Conservation (phyloP, 2,888 invertebrate genomes). For the Macaria liturata region DNA sequence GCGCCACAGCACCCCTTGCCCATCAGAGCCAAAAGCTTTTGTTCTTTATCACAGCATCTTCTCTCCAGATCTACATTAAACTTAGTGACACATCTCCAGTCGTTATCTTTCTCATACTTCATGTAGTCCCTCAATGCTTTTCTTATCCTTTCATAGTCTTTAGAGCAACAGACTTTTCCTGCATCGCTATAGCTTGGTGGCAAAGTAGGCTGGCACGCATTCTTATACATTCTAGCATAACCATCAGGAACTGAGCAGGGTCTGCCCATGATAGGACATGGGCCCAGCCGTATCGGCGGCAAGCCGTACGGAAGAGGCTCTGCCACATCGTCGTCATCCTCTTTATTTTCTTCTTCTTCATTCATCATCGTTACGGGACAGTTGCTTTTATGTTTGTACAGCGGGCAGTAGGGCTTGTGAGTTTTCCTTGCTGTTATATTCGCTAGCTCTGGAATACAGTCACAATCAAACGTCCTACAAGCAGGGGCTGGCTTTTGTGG, state of each 20-base stretch:
- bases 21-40: conserved; percentile 55
- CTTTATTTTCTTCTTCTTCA: conserved; percentile 61
- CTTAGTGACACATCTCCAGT: conserved; percentile 67
- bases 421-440: conserved; percentile 58
- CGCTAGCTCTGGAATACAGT: conserved; percentile 57
- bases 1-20: conserved; percentile 71
- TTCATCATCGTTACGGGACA: conserved; percentile 64
- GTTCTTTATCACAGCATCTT: conserved; percentile 75
- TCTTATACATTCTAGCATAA: conserved; percentile 74
- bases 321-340: conserved; percentile 65
- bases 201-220: conserved; percentile 52
- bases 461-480: conserved; percentile 71
- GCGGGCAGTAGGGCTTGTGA: conserved; percentile 70
- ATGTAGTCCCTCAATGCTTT: conserved; percentile 70
- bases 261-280: conserved; percentile 74
- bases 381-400: conserved; percentile 62
- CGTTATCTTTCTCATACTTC: conserved; percentile 64
- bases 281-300: conserved; percentile 70
- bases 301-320: conserved; percentile 72
- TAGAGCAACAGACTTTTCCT: conserved; percentile 76
- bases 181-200: conserved; percentile 69
- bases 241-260: conserved; percentile 74
- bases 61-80: conserved; percentile 71
- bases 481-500: conserved; percentile 66
- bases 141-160: conserved; percentile 73